Evolutionary conservation across 2,888 invertebrate species (phyloP), one percentile per base, ranked within the genome.

Genomic region (Esperia sulphurella): DNA sequence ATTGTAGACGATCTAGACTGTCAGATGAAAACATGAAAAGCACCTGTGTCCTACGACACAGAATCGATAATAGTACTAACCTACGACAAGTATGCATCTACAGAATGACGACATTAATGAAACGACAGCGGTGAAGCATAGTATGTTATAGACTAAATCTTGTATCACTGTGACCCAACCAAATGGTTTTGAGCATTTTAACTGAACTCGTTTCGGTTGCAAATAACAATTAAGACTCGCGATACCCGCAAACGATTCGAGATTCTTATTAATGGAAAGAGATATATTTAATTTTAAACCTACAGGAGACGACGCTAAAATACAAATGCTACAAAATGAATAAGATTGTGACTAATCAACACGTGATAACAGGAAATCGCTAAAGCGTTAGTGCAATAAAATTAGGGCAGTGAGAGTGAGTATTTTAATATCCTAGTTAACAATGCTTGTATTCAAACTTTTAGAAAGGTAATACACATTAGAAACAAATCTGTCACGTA

Each of bases 351-450:
- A 76, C 60, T 48, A 56, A 60, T 51, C 55, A 58, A 60, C 65
- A 69, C 61, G 63, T 63, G 60, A 61, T 21, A 21, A 60, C 79
- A 78, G 81, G 79, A 83, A 83, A 80, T 77, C 61, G 65, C 63
- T 60, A 47, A 68, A 57, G 63, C 69, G 58, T 74, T 71, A 63
- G 50, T 57, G 48, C 52, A 46, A 46, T 14, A 1, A n/a, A 39
- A 14, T 7, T 39, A 1, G 9, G 8, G 14, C 28, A 28, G 21
- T 29, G 28, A 9, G 28, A 29, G n/a, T 3, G n/a, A 29, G 29
- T 8, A n/a, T 28, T 29, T 41, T 39, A 39, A 39, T 6, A 41
- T 13, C 9, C n/a, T n/a, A n/a, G n/a, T n/a, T n/a, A n/a, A n/a
- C n/a, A n/a, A n/a, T n/a, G n/a, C n/a, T n/a, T n/a, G n/a, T n/a